These are phyloP conservation scores for Macropus fuliginosus DNA, from an alignment of 2,797 vertebrate species.

Conservation along the genomic window DNA sequence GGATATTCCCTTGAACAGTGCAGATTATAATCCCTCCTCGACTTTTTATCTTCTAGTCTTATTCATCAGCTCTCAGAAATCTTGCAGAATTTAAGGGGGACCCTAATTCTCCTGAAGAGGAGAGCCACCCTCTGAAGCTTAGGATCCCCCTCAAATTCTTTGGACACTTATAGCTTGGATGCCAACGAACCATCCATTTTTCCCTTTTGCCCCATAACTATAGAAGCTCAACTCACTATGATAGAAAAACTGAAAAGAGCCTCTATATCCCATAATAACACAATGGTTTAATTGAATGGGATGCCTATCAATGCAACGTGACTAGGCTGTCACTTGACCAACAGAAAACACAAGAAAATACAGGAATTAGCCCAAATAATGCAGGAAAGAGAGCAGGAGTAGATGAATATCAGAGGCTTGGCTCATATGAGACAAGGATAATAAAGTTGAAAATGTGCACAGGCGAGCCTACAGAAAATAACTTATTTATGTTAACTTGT, in stretches of 20 bases:
- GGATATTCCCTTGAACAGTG: neutral
- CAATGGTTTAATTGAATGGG: neutral
- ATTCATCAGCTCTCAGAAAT: neutral
- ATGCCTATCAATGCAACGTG: neutral
- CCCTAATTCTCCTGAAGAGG: neutral
- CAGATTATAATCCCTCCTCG: neutral
- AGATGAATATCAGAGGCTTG: neutral
- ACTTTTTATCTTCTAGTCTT: neutral
- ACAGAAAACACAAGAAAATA: neutral
- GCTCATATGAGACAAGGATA: neutral
- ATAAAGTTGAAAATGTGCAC: neutral
- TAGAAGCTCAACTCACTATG: neutral
- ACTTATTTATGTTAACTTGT: neutral
- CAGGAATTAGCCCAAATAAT: neutral
- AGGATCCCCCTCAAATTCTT: neutral
- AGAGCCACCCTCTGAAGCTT: neutral
- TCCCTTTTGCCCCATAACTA: neutral
- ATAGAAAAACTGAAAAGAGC: neutral
- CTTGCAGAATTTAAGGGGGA: too few relatives aligned
- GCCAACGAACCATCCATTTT: neutral
- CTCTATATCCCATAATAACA: neutral
- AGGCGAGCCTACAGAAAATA: neutral
- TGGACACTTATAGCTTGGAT: neutral
- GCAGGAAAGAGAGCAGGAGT: neutral
- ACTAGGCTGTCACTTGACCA: neutral